phyloP scores from a whole-genome alignment of 2,888 invertebrate species.

The Xylophagus ater region DNA sequence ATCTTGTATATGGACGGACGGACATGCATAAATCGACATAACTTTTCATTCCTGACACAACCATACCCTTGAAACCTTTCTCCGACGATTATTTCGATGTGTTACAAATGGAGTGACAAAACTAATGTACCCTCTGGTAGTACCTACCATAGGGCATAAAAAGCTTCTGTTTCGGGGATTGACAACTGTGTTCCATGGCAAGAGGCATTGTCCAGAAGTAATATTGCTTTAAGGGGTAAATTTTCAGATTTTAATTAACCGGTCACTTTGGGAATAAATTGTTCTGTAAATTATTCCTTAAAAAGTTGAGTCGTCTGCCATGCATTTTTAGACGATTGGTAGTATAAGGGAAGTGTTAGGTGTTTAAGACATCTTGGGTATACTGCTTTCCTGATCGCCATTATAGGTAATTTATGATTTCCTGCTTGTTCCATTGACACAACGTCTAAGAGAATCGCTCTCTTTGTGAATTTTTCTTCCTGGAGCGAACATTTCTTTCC shows the following conservation, averaged over 20 bases:
- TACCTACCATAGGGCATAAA: too few species aligned
- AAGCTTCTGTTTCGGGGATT: background rate
- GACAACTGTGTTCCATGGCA: background rate
- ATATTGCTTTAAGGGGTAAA: background rate
- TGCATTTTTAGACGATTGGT: too few species aligned
- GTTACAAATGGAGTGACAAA: too few species aligned
- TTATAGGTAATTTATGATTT: background rate
- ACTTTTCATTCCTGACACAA: too few species aligned
- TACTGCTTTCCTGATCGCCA: background rate
- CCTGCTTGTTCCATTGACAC: background rate
- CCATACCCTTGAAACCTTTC: too few species aligned
- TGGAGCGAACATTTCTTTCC: background rate
- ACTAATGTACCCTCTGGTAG: too few species aligned
- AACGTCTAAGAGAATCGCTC: background rate
- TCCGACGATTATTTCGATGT: too few species aligned
- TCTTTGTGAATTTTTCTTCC: background rate
- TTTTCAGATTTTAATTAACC: background rate
- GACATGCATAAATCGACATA: too few species aligned
- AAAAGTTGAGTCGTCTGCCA: background rate
- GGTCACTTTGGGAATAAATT: slow-evolving; percentile 1
- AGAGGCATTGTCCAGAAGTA: background rate
- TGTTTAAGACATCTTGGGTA: background rate
- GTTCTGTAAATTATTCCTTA: background rate
- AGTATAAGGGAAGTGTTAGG: background rate
- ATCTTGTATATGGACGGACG: too few species aligned